Evolutionary conservation across 2,113 vertebrate genomes (phyloP), one percentile per base, ranked within the genome.

Genomic region (Nansenia antarctica): DNA sequence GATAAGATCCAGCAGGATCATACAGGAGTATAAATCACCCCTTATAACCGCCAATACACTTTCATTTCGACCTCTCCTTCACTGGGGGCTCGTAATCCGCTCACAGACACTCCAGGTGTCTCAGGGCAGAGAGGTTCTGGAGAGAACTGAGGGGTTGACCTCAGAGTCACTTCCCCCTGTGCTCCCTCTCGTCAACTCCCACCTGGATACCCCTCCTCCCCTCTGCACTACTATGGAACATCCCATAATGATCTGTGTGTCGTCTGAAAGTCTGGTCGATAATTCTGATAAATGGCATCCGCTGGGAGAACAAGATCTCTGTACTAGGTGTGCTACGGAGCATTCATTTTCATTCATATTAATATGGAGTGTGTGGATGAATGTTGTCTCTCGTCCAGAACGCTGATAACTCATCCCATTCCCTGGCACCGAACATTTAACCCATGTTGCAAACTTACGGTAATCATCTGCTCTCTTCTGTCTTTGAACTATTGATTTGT

Each of bases 401-500:
- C 69, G 64, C 30, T 59, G 62, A 30, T 24, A 63, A 76, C 49
- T 66, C 49, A 77, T 29, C 64, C 14, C 9, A 59, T 26, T 53
- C 15, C 49, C 66, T 49, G 12, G 66, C 63, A 12, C 45, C 68
- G 67, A 78, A 78, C 70, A 78, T 77, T 14, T 1, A 79, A 73
- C 57, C 60, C 69, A 73, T 49, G 62, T 74, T 74, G 65, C 62
- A 35, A 80, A 81, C 68, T 78, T 76, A n/a, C n/a, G n/a, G n/a
- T n/a, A 70, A 77, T 77, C 59, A 12, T 65, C 15, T 32, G 65
- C 74, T 80, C 65, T 49, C 54, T 71, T 67, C 66, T 53, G 71
- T 34, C 80, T 81, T 88, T 84, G 80, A 87, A 81, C 69, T 80
- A 6, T 69, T 88, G 82, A 88, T 88, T 88, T 90, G 69, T 83